A percentile compares a stretch with the other conserved stretches of the same genome.
Evolutionary conservation across 2,888 invertebrate species (phyloP).

Genomic region (Alitta virens): DNA sequence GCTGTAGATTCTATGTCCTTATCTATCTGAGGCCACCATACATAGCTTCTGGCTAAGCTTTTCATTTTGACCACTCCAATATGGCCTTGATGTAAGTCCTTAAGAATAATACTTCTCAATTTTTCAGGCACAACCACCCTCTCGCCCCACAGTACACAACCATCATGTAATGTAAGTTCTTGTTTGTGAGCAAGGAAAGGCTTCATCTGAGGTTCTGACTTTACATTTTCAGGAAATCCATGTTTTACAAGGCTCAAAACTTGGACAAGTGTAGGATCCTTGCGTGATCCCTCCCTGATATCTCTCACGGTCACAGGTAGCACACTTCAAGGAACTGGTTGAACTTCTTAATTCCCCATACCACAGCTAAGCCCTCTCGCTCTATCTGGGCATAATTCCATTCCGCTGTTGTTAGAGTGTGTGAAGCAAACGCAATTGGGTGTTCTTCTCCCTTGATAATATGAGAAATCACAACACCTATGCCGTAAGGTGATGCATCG

Average conservation of each 20-base stretch:
- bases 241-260: not conserved
- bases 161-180: no score
- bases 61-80: no score
- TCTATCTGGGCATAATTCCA: conserved; percentile 7
- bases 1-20: no score
- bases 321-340: not conserved
- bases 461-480: conserved; percentile 5
- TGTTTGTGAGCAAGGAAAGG: no score
- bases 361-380: conserved; percentile 1
- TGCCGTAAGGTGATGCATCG: conserved; percentile 1
- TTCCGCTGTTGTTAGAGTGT: conserved; percentile 2
- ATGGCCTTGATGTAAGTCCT: no score
- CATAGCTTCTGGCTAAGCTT: no score
- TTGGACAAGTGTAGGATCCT: not conserved
- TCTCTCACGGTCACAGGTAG: not conserved
- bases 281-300: not conserved
- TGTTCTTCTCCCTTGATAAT: conserved; percentile 2
- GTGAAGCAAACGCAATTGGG: conserved; percentile 5
- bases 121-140: no score
- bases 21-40: no score
- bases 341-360: conserved; percentile 6
- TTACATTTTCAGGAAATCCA: no score
- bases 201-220: conserved; percentile 27
- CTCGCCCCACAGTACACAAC: no score
- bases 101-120: no score